phyloP scores from a whole-genome alignment of 2,797 vertebrate species.

The Periparus ater region DNA sequence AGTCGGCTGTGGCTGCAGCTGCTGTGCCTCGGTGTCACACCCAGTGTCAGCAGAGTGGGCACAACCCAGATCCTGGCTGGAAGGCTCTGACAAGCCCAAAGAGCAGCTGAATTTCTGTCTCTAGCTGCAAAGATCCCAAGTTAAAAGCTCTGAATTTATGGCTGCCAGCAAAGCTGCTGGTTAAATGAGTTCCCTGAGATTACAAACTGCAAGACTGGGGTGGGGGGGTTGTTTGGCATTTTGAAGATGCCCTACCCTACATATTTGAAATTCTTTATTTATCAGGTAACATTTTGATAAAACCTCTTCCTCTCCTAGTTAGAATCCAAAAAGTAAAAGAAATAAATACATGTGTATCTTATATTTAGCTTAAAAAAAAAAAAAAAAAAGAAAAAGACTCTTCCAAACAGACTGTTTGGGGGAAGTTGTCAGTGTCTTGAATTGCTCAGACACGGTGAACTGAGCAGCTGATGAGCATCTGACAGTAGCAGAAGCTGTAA shows the following conservation, averaged over 20 bases:
- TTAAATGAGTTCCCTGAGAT: background rate
- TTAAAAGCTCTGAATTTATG: background rate
- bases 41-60: background rate
- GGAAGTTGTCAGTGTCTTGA: slow-evolving; percentile 15
- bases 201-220: background rate
- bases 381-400: background rate
- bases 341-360: background rate
- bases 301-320: background rate
- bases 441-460: background rate
- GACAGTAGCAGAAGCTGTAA: slow-evolving; percentile 33
- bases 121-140: background rate
- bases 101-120: background rate
- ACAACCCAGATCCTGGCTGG: background rate
- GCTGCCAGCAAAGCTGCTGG: background rate
- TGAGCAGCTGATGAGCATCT: slow-evolving; percentile 35
- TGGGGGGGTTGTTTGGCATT: background rate
- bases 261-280: background rate
- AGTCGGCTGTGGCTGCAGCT: background rate
- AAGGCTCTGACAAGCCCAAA: background rate
- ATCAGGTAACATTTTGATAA: background rate
- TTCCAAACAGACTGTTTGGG: slow-evolving; percentile 2
- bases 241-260: background rate
- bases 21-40: background rate
- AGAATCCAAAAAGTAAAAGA: background rate
- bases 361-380: background rate